phyloP scores from a whole-genome alignment of 2,797 vertebrate species.

The Chrysocyon brachyurus region DNA sequence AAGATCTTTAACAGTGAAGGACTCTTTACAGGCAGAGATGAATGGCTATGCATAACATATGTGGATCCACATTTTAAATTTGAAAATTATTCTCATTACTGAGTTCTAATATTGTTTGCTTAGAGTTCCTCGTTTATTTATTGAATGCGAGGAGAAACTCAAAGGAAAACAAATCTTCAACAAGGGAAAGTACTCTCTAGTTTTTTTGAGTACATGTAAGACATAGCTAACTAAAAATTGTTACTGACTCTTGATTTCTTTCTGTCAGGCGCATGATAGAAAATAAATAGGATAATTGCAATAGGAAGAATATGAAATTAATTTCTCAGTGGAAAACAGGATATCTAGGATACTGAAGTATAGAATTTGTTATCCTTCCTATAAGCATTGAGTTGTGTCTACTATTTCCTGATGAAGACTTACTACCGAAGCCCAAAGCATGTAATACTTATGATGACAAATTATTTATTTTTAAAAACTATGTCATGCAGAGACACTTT shows the following conservation, averaged over 20 bases:
- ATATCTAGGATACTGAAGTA: background rate
- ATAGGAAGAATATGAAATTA: background rate
- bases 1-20: background rate
- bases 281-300: background rate
- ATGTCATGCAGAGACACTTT: background rate
- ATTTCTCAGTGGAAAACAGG: slow-evolving; percentile 47
- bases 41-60: background rate
- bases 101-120: background rate
- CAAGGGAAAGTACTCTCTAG: background rate
- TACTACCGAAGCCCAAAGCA: background rate
- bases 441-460: background rate
- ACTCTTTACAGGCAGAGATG: background rate
- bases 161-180: background rate
- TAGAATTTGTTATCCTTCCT: background rate
- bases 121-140: background rate
- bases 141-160: background rate
- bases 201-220: background rate
- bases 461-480: background rate
- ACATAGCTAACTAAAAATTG: background rate
- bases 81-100: background rate
- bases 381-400: background rate
- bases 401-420: background rate
- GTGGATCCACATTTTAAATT: background rate
- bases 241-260: slow-evolving; percentile 22
- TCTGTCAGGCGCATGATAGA: background rate